Base-by-base conservation (phyloP, 2,888 invertebrate species). In the Drosophila anomalipes region DNA sequence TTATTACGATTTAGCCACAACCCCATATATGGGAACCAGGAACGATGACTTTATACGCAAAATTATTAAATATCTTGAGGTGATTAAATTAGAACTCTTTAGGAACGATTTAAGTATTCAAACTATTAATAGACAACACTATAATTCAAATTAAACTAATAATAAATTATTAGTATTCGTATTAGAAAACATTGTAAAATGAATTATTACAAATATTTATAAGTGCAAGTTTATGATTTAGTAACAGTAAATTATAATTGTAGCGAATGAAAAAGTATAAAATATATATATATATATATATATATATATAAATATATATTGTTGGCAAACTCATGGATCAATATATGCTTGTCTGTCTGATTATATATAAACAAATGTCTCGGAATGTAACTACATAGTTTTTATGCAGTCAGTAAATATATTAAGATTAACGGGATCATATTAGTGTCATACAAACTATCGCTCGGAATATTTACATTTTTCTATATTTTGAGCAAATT, bases 1-100 rank as follows among this genome's bases (percentile, higher is more conserved):
- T 9, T 16, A 16, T 22, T 16, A 16, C 22, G 4, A 22, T 9
- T 47, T 22, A 16, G 47, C 22, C 1, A 47, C 1, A 47, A 26
- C 1, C 9, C 47, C 47, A 47, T 7, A 26, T 7, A 7, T 47
- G 14, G 4, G 1, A 0, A 2, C 0, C 4, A 22, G 4, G 1
- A 7, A 47, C 7, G 16, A 9, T 26, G 7, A 9, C 4, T 47
- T 47, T 26, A 7, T 7, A 10, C 0, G 44, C 5, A 22, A 22
- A 44, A 12, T 2, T 12, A 2, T 22, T 44, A 3, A 12, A 2
- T 44, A 22, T 22, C 5, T 5, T 47, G 7, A 47, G 22, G 14
- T n/a, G 41, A 41, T 14, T 16, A 14, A 47, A 26, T 47, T 47
- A 4, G 14, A 0, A 7, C 14, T 26, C 1, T 22, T 47, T 47